Percentiles rank a stretch among this genome's conserved stretches.
phyloP scores from a whole-genome alignment of 2,888 invertebrate species.

The Drosophila kambysellisi region DNA sequence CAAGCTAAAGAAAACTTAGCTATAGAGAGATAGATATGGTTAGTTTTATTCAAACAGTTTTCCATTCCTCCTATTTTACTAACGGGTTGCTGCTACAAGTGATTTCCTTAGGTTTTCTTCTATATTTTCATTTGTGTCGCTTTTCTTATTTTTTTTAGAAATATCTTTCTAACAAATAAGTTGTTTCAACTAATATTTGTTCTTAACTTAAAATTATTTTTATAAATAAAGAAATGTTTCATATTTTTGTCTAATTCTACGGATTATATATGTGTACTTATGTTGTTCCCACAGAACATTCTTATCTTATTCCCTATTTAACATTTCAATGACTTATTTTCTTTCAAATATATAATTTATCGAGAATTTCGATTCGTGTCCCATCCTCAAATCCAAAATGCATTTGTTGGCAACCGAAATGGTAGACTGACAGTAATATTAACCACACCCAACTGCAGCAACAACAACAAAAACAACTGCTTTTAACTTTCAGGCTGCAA shows the following conservation, averaged over 20 bases:
- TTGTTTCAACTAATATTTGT: not conserved
- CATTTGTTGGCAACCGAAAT: not conserved
- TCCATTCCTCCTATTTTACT: not conserved
- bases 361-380: not conserved
- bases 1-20: not conserved
- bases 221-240: not conserved
- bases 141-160: not conserved
- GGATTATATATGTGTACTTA: not conserved
- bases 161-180: not conserved
- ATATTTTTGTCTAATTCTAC: not conserved
- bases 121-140: not conserved
- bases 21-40: not conserved
- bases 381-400: not conserved
- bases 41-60: not conserved
- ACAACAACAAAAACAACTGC: not conserved
- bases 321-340: too few species aligned
- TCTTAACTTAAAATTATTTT: not conserved
- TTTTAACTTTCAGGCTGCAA: not conserved
- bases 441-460: conserved; percentile 18
- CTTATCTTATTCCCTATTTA: not conserved
- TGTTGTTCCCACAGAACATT: not conserved
- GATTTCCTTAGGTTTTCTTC: not conserved
- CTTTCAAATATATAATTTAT: not conserved
- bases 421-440: not conserved
- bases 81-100: not conserved